A percentile compares a stretch with the other conserved stretches of the same genome.
phyloP scores from a whole-genome alignment of 2,888 invertebrate species.

The Zonitis immaculata region DNA sequence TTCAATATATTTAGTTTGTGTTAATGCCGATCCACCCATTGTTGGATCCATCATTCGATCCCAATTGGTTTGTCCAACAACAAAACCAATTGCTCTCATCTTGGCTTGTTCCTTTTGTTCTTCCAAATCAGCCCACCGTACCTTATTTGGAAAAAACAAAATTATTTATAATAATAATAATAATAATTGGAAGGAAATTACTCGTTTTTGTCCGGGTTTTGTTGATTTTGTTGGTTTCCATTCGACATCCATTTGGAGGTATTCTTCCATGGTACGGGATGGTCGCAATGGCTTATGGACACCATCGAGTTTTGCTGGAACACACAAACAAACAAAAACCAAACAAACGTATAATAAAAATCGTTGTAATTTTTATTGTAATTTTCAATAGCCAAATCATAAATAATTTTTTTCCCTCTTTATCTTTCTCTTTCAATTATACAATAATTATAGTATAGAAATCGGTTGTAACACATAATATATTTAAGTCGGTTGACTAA shows the following conservation, averaged over 20 bases:
- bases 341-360: background rate
- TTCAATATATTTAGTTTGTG: constrained; percentile 90
- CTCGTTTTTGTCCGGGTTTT: constrained; percentile 82
- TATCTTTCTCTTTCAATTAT: constrained; percentile 3
- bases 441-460: background rate
- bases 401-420: constrained; percentile 15
- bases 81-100: constrained; percentile 93
- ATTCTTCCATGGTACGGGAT: constrained; percentile 83
- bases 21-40: constrained; percentile 82
- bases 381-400: constrained; percentile 13
- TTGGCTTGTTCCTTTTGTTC: constrained; percentile 87
- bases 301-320: constrained; percentile 89
- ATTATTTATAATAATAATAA: constrained; percentile 1
- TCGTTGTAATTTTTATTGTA: background rate
- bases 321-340: constrained; percentile 25
- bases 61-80: constrained; percentile 97
- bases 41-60: constrained; percentile 90
- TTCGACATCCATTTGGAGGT: constrained; percentile 79
- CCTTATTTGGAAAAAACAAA: constrained; percentile 54
- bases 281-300: constrained; percentile 70
- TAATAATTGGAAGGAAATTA: no score
- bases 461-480: background rate
- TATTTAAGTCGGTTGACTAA: background rate
- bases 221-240: constrained; percentile 58
- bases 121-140: constrained; percentile 97